Evolutionary conservation across 2,888 invertebrate genomes (phyloP), one percentile per base, ranked within the genome.

Genomic region (Baccha elongata): DNA sequence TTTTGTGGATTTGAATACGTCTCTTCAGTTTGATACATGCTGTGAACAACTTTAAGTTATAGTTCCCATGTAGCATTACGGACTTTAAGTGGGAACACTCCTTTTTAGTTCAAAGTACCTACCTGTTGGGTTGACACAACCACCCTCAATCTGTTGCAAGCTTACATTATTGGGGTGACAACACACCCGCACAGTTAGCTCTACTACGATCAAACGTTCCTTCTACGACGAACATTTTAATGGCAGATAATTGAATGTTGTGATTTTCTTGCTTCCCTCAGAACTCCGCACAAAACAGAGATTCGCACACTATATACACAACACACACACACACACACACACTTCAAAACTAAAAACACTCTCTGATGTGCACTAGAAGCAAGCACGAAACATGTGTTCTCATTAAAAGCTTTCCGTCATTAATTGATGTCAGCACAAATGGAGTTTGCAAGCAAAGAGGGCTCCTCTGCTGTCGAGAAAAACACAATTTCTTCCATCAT

Each of bases 321-420:
- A 50, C 19, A n/a, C 19, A 53, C 35, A 29, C 53, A 58, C 13
- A 23, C 55, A 8, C 15, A 48, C 10, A 13, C 15, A 52, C 53
- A 46, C n/a, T 42, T 37, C 8, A 1, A 53, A n/a, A 53, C 32
- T 21, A 13, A 53, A 53, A 52, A 52, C 23, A 64, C 11, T 19
- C 11, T 19, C 21, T 42, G 55, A 65, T 60, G 58, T 73, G 52
- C 46, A 52, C 50, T 44, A 65, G 55, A 21, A 69, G 71, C 81
- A 53, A 67, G 67, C 48, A 64, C 48, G 79, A 69, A 79, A 84
- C 79, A 84, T 84, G 68, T 84, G 79, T 79, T 74, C 84, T 84
- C 79, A 84, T 84, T 84, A 84, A 84, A 84, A 84, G 84, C 84
- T 79, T 84, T 84, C 79, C 73, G 79, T 84, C 84, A 84, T 84